phyloP scores from a whole-genome alignment of 2,888 invertebrate genomes.

The Crocallis elinguaria region DNA sequence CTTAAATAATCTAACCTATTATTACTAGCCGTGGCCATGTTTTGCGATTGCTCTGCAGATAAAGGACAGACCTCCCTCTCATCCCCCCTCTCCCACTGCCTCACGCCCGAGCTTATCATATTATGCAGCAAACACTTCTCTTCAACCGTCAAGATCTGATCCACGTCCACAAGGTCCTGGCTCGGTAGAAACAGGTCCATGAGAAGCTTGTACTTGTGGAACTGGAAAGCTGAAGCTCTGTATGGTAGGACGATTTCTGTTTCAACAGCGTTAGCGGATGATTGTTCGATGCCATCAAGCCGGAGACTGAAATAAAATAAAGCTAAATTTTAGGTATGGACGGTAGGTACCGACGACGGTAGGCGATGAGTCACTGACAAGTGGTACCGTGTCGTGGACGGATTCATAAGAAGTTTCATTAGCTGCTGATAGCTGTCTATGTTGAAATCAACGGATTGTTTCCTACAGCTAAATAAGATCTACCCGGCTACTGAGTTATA shows the following conservation, averaged over 20 bases:
- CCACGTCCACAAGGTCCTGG: slow-evolving; percentile 64
- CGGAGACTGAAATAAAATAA: slow-evolving; percentile 74
- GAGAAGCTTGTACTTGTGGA: slow-evolving; percentile 84
- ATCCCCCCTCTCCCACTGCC: slow-evolving; percentile 85
- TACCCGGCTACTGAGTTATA: too few relatives aligned
- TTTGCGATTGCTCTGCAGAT: slow-evolving; percentile 61
- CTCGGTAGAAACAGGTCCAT: slow-evolving; percentile 85
- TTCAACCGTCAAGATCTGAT: slow-evolving; percentile 64
- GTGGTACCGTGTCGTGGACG: too few relatives aligned
- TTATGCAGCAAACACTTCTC: slow-evolving; percentile 82
- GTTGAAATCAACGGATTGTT: too few relatives aligned
- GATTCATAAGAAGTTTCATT: too few relatives aligned
- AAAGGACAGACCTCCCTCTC: slow-evolving; percentile 81
- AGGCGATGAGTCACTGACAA: too few relatives aligned
- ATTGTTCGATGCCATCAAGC: slow-evolving; percentile 85
- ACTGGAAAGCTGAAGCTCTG: slow-evolving; percentile 84
- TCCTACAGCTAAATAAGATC: too few relatives aligned
- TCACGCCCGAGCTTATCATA: slow-evolving; percentile 85
- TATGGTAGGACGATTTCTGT: slow-evolving; percentile 83
- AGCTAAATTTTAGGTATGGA: neutral
- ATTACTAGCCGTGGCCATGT: slow-evolving; percentile 54
- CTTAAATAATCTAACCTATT: slow-evolving; percentile 50
- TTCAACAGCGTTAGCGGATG: slow-evolving; percentile 73
- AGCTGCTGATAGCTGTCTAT: too few relatives aligned
- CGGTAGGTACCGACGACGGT: neutral